Evolutionary conservation across 2,113 vertebrate species (phyloP).

Genomic region (Peromyscus leucopus): DNA sequence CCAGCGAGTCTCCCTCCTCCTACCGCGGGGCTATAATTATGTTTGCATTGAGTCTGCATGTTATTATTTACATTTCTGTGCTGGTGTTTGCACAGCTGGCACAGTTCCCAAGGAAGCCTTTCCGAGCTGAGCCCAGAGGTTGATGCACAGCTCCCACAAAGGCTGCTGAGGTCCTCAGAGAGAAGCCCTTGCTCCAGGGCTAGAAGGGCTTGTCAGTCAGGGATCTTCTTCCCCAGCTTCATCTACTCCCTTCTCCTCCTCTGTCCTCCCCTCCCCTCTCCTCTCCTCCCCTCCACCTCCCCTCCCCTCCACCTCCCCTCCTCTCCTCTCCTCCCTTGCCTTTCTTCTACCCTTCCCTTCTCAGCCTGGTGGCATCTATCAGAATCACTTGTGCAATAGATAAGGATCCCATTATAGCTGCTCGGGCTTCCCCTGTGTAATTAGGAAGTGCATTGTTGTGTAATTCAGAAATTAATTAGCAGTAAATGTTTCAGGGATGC

Average conservation of each 20-base stretch:
- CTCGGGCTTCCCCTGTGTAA: conserved; percentile 74
- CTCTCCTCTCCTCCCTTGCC: fast-evolving
- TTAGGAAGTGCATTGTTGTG: conserved; percentile 80
- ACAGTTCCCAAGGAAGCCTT: not conserved
- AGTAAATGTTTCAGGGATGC: conserved; percentile 61
- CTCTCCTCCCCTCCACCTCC: not conserved
- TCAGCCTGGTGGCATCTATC: conserved; percentile 9
- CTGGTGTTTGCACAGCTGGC: conserved; percentile 45
- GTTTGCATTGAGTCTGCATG: not conserved
- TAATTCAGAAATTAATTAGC: conserved; percentile 86
- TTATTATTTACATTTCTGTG: conserved; percentile 58
- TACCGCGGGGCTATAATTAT: not conserved
- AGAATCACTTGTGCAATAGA: conserved; percentile 48
- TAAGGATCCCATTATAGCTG: not conserved
- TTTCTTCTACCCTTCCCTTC: not conserved
- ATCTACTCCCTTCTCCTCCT: not conserved
- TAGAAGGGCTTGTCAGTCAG: not conserved
- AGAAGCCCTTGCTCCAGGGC: not conserved
- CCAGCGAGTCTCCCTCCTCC: not conserved
- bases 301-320: too few relatives aligned
- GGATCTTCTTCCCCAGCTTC: not conserved
- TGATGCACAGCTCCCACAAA: not conserved
- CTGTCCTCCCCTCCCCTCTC: too few relatives aligned
- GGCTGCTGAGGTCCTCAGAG: not conserved
- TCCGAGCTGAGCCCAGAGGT: not conserved